A percentile compares a stretch with the other conserved stretches of the same genome.
phyloP scores from a whole-genome alignment of 1,140 invertebrate genomes.

The Aphis craccivora region DNA sequence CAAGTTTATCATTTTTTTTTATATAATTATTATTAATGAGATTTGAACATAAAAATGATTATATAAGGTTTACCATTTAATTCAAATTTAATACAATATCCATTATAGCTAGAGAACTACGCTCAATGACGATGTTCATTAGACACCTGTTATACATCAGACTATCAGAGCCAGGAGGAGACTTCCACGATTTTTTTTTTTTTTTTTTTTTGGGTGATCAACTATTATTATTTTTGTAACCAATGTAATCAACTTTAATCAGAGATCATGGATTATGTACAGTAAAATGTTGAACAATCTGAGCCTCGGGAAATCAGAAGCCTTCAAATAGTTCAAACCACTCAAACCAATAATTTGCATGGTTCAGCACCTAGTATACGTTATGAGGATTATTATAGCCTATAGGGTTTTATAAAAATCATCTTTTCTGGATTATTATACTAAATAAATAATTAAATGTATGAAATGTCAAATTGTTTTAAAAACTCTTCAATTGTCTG shows the following conservation, averaged over 20 bases:
- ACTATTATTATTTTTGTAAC: not conserved
- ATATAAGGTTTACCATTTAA: not conserved
- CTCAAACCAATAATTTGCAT: not conserved
- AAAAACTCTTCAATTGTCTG: not conserved
- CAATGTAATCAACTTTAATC: not conserved
- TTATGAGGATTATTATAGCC: not conserved
- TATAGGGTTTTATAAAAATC: not conserved
- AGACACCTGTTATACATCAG: not conserved
- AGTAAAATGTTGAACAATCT: not conserved
- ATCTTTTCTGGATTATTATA: not conserved
- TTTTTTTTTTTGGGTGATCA: not conserved
- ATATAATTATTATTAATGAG: no score
- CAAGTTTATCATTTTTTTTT: no score
- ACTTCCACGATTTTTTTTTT: not conserved
- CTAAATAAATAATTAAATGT: not conserved
- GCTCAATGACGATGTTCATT: not conserved
- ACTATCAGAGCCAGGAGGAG: not conserved
- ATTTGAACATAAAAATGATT: no score
- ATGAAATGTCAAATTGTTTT: not conserved
- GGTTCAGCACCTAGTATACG: not conserved
- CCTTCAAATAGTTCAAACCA: not conserved
- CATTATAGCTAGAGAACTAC: not conserved
- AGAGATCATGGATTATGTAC: not conserved
- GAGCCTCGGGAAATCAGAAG: not conserved
- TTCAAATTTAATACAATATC: not conserved